Conservation (phyloP, 2,888 invertebrate species). For the Ophioninae sp. region DNA sequence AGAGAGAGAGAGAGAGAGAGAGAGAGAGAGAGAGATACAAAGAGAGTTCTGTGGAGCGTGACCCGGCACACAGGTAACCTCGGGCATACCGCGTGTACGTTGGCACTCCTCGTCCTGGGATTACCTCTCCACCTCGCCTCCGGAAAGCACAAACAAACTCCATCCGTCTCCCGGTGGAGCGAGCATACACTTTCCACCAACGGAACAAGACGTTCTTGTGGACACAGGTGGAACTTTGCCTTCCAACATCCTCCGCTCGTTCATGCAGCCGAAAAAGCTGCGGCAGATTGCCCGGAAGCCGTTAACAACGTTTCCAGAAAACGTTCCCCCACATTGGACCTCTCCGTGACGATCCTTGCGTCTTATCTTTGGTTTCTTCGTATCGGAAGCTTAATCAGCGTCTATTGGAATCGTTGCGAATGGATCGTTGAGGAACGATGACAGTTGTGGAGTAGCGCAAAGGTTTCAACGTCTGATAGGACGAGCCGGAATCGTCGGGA, state of each 20-base stretch:
- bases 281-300: slow-evolving; percentile 31
- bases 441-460: slow-evolving; percentile 38
- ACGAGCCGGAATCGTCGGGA: slow-evolving; percentile 21
- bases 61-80: slow-evolving; percentile 20
- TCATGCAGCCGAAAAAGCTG: background rate
- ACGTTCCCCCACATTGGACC: slow-evolving; percentile 28
- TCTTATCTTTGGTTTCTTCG: slow-evolving; percentile 27
- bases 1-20: background rate
- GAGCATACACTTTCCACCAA: background rate
- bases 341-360: slow-evolving; percentile 27
- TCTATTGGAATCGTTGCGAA: background rate
- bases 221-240: slow-evolving; percentile 59
- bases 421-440: slow-evolving; percentile 35
- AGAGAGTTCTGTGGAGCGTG: slow-evolving; percentile 45
- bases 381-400: slow-evolving; percentile 11
- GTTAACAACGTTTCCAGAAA: slow-evolving; percentile 30
- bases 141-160: slow-evolving; percentile 18
- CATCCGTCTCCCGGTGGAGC: slow-evolving; percentile 11
- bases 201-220: slow-evolving; percentile 39
- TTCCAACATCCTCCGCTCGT: slow-evolving; percentile 8
- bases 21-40: background rate
- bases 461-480: slow-evolving; percentile 32
- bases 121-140: slow-evolving; percentile 32
- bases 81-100: slow-evolving; percentile 11
- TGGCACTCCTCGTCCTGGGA: slow-evolving; percentile 42